These are phyloP conservation scores for Colostygia pectinataria DNA, from an alignment of 2,888 invertebrate species.

Conservation along the genomic window DNA sequence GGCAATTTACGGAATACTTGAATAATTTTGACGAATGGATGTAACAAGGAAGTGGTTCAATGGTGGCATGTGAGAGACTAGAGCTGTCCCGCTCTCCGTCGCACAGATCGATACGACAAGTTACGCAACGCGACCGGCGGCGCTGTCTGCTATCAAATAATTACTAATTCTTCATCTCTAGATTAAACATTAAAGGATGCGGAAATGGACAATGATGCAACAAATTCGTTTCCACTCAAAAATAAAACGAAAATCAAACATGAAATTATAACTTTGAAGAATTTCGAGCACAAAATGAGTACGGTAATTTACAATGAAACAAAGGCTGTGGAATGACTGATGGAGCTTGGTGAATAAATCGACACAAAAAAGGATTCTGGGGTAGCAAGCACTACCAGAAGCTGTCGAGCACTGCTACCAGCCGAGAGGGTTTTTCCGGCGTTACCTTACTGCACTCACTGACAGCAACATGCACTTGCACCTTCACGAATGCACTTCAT, in stretches of 20 bases:
- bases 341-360: constrained; percentile 41
- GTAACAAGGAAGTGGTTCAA: constrained; percentile 46
- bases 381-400: constrained; percentile 58
- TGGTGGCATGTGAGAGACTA: constrained; percentile 54
- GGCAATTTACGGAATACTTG: neutral
- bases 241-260: constrained; percentile 9
- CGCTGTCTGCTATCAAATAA: constrained; percentile 52
- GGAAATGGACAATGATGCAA: constrained; percentile 5
- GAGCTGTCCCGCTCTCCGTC: constrained; percentile 58
- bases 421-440: constrained; percentile 35
- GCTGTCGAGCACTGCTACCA: constrained; percentile 40
- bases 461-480: constrained; percentile 69
- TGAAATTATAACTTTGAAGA: constrained; percentile 10
- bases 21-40: constrained; percentile 29
- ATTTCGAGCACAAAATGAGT: constrained; percentile 19
- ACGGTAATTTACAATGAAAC: constrained; percentile 22
- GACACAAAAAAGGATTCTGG: constrained; percentile 44
- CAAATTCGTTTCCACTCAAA: neutral
- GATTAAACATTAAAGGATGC: constrained; percentile 2
- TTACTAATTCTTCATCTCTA: constrained; percentile 42
- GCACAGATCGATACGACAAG: constrained; percentile 76
- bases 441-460: constrained; percentile 64
- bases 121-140: constrained; percentile 78
- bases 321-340: constrained; percentile 45
- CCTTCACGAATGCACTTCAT: constrained; percentile 70